Percentiles rank a stretch among this genome's conserved stretches.
Conservation (phyloP, 1,140 invertebrate genomes). For the Brachionus calyciflorus region DNA sequence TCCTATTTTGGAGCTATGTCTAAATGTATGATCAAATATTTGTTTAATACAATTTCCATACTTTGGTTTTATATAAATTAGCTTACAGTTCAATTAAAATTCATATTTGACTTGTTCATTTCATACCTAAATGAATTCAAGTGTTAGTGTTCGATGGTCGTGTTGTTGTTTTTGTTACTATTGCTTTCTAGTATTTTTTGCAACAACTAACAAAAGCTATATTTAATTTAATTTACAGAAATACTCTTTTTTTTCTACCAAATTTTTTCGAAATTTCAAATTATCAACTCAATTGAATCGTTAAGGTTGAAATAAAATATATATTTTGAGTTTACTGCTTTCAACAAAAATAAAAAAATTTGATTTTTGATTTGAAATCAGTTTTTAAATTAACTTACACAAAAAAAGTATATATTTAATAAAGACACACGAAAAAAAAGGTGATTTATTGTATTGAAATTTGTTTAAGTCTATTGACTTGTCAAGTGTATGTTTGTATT, state of each 20-base stretch:
- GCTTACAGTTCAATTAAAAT: constrained; percentile 24
- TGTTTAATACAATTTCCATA: neutral
- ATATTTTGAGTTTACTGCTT: neutral
- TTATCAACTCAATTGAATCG: constrained; percentile 45
- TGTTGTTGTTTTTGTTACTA: too few species aligned
- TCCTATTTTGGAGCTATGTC: too few species aligned
- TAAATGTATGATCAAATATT: neutral
- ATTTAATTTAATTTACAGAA: constrained; percentile 33
- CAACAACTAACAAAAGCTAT: neutral
- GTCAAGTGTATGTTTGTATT: neutral
- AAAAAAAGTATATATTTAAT: neutral
- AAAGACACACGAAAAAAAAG: neutral
- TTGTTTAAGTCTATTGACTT: constrained; percentile 35
- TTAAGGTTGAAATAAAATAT: constrained; percentile 41
- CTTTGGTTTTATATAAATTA: neutral
- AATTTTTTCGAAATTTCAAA: neutral
- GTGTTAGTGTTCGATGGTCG: too few species aligned
- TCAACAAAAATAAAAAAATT: neutral
- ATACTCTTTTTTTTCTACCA: neutral
- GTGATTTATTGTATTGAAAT: constrained; percentile 19
- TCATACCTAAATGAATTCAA: constrained; percentile 32
- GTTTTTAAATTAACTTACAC: neutral
- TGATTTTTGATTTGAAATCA: constrained; percentile 14
- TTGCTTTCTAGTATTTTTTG: too few species aligned
- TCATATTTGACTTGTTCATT: constrained; percentile 36